A percentile compares a stretch with the other conserved stretches of the same genome.
Conservation (phyloP, 2,888 invertebrate genomes). For the Harmothoe impar region DNA sequence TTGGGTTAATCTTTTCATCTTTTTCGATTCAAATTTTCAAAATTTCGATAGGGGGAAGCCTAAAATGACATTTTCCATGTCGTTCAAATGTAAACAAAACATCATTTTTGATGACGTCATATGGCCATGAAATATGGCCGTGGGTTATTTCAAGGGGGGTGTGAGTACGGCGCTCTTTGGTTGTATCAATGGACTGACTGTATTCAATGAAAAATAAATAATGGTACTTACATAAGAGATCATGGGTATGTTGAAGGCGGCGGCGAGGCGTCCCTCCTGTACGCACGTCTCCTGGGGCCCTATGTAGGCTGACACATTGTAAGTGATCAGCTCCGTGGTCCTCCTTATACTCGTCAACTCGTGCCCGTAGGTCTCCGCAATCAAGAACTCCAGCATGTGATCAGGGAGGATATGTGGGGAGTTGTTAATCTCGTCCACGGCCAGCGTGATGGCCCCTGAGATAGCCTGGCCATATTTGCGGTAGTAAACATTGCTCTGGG, state of each 20-base stretch:
- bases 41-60: no score
- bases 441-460: constrained; percentile 93
- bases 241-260: constrained; percentile 97
- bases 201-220: no score
- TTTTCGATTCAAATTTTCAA: no score
- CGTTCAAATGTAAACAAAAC: no score
- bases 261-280: constrained; percentile 96
- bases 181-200: no score
- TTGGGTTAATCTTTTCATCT: no score
- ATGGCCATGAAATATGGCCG: no score
- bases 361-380: constrained; percentile 95
- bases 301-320: constrained; percentile 93
- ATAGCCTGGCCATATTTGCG: constrained; percentile 67
- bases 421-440: constrained; percentile 90
- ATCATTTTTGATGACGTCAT: no score
- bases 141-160: no score
- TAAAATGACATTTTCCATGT: no score
- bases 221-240: constrained; percentile 94
- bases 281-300: constrained; percentile 94
- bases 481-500: constrained; percentile 62
- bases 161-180: no score
- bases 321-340: constrained; percentile 92
- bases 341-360: constrained; percentile 93
- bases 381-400: constrained; percentile 90
- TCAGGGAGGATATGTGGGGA: constrained; percentile 85